A percentile compares a stretch with the other conserved stretches of the same genome.
Evolutionary conservation across 2,888 invertebrate genomes (phyloP).

Genomic region (Fabriciana adippe): DNA sequence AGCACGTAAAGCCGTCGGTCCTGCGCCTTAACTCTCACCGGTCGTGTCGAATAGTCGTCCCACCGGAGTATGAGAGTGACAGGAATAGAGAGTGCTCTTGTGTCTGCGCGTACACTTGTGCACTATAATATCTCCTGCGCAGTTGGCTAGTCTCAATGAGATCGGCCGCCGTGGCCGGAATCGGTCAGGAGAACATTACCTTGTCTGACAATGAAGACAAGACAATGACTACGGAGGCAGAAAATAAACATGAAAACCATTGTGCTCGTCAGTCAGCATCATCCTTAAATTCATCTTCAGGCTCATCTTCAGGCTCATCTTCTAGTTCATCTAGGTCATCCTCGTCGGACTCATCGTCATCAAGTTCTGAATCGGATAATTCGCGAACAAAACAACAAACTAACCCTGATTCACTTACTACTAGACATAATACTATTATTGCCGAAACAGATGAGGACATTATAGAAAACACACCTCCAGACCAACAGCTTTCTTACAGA

Average conservation of each 20-base stretch:
- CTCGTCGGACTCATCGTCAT: background rate
- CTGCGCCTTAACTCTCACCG: no score
- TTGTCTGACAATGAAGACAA: background rate
- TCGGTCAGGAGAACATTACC: no score
- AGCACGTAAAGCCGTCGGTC: no score
- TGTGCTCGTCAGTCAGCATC: background rate
- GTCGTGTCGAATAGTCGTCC: no score
- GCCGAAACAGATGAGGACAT: background rate
- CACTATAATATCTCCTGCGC: no score
- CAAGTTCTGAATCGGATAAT: constrained; percentile 6
- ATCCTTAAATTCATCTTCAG: background rate
- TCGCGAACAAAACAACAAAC: background rate
- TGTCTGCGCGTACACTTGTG: no score
- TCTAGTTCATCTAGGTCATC: background rate
- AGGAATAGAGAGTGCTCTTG: no score
- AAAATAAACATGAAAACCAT: constrained; percentile 1
- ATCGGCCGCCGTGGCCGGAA: no score
- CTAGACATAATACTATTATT: background rate
- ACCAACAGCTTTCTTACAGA: no score
- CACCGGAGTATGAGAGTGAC: no score
- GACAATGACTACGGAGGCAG: background rate
- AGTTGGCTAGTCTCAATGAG: no score
- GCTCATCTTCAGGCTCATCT: background rate
- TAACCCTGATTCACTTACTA: background rate
- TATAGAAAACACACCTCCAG: background rate